Conservation (phyloP, 2,797 vertebrate genomes). For the Darevskia nairensis region DNA sequence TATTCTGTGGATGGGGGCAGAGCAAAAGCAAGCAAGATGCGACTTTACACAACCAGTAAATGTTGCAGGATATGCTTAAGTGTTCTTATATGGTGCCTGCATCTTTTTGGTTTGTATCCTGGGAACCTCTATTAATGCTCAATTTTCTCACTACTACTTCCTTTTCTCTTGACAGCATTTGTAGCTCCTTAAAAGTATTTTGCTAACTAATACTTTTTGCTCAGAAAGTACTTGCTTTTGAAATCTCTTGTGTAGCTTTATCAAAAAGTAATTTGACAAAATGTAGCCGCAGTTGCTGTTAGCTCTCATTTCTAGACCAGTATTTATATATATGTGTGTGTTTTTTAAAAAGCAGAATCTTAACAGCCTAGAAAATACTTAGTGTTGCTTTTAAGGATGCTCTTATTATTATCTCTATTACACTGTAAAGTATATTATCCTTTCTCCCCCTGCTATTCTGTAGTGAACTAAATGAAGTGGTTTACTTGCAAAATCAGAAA, state of each 20-base stretch:
- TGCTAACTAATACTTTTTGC: slow-evolving; percentile 30
- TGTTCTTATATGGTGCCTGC: neutral
- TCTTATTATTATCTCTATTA: slow-evolving; percentile 55
- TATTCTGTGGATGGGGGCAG: neutral
- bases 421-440: slow-evolving; percentile 42
- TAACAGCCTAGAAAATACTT: slow-evolving; percentile 47
- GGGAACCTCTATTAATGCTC: neutral
- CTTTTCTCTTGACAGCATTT: neutral
- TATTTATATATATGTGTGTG: no score
- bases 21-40: neutral
- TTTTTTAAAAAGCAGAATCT: slow-evolving; percentile 27
- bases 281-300: slow-evolving; percentile 44
- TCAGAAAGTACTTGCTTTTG: neutral
- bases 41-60: neutral
- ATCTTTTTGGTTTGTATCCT: neutral
- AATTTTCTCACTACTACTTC: neutral
- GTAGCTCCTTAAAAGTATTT: neutral
- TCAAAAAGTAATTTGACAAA: neutral
- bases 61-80: neutral
- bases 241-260: slow-evolving; percentile 30
- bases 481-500: slow-evolving; percentile 55
- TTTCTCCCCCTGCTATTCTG: slow-evolving; percentile 30
- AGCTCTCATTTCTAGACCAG: slow-evolving; percentile 28
- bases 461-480: slow-evolving; percentile 44
- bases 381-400: slow-evolving; percentile 53